Conservation (phyloP, 2,888 invertebrate species). For the Plebejus argus region DNA sequence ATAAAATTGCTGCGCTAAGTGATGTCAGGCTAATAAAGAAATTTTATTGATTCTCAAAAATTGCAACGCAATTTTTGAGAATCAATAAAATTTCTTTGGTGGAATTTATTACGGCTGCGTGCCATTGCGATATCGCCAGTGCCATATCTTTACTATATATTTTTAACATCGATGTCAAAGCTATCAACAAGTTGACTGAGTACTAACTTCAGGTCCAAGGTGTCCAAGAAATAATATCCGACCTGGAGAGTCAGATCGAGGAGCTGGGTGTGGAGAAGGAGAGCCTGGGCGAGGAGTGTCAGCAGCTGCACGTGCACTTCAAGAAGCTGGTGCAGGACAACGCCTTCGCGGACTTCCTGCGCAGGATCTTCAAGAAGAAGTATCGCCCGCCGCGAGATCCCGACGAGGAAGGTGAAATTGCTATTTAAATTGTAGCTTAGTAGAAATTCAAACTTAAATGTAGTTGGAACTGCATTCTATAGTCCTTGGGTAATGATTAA, state of each 20-base stretch:
- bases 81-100: no score
- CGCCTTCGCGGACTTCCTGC: slow-evolving; percentile 89
- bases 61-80: no score
- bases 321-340: slow-evolving; percentile 83
- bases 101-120: no score
- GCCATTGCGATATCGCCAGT: no score
- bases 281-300: slow-evolving; percentile 52
- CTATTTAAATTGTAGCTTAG: neutral
- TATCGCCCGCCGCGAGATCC: slow-evolving; percentile 85
- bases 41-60: no score
- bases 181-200: neutral
- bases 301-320: slow-evolving; percentile 77
- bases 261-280: slow-evolving; percentile 64
- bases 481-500: no score
- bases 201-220: slow-evolving; percentile 65
- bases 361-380: slow-evolving; percentile 91
- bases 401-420: slow-evolving; percentile 62
- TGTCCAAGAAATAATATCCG: slow-evolving; percentile 73
- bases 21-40: no score
- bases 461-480: no score
- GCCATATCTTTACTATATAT: no score
- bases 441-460: no score
- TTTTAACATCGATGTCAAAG: no score
- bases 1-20: no score
- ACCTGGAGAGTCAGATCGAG: slow-evolving; percentile 77